Conservation (phyloP, 2,113 vertebrate genomes). For the Ptyas mucosa region DNA sequence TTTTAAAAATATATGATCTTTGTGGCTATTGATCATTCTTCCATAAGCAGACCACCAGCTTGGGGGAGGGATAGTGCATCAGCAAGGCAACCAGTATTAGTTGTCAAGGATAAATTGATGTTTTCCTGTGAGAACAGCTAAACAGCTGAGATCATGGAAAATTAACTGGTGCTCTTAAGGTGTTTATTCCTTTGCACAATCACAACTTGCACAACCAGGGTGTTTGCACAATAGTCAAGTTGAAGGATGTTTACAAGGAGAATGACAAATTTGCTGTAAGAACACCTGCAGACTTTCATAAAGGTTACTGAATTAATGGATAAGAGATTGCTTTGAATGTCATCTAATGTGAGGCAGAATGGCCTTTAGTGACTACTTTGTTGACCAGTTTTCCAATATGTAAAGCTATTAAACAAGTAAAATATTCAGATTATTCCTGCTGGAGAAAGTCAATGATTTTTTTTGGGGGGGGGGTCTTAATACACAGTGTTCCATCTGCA, state of each 20-base stretch:
- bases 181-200: slow-evolving; percentile 14
- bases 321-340: not conserved
- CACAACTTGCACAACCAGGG: not conserved
- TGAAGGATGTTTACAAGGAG: not conserved
- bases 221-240: slow-evolving; percentile 1
- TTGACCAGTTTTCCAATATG: not conserved
- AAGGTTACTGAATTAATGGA: not conserved
- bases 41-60: not conserved
- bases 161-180: not conserved
- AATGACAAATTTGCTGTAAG: not conserved
- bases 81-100: not conserved
- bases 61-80: not conserved
- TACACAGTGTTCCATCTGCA: too few relatives aligned
- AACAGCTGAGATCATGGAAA: slow-evolving; percentile 14
- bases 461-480: too few relatives aligned
- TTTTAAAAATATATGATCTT: not conserved
- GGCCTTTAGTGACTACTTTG: not conserved
- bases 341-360: not conserved
- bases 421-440: too few relatives aligned
- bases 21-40: not conserved
- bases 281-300: not conserved
- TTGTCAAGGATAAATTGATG: not conserved
- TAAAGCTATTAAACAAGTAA: not conserved
- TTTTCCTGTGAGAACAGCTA: not conserved
- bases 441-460: not conserved